A percentile compares a stretch with the other conserved stretches of the same genome.
Conservation (phyloP, 1,140 invertebrate species). For the Drosophila quadrilineata region DNA sequence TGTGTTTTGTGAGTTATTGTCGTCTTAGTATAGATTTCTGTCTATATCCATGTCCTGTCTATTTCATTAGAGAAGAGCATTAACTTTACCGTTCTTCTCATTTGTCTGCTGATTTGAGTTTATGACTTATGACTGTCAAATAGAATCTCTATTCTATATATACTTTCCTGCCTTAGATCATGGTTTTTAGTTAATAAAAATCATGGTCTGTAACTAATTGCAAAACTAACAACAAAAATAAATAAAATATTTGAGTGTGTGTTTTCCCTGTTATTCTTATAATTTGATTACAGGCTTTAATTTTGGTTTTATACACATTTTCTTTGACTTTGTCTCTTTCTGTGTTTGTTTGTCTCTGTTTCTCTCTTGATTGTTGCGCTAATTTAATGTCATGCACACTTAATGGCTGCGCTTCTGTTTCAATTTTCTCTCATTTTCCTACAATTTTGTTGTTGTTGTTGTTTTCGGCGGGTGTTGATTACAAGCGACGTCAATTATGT, state of each 20-base stretch:
- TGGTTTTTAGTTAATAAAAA: conserved; percentile 28
- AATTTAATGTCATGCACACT: conserved; percentile 67
- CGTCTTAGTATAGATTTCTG: no score
- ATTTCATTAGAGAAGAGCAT: conserved; percentile 9
- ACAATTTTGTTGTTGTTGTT: no score
- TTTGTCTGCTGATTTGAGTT: no score
- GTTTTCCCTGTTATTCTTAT: conserved; percentile 46
- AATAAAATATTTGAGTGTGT: conserved; percentile 18
- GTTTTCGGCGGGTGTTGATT: conserved; percentile 58
- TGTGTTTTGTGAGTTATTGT: conserved; percentile 39
- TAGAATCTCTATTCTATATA: neutral
- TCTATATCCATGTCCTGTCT: conserved; percentile 50
- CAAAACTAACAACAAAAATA: no score
- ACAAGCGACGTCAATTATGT: conserved; percentile 49
- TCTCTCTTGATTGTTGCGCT: conserved; percentile 59
- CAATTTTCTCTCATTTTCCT: no score
- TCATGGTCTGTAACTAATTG: conserved; percentile 70
- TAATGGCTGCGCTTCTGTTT: conserved; percentile 35
- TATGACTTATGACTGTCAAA: no score
- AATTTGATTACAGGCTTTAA: conserved; percentile 70
- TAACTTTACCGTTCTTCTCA: conserved; percentile 36
- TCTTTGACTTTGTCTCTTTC: neutral
- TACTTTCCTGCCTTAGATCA: neutral
- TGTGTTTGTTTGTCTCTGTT: conserved; percentile 3
- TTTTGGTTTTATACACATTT: conserved; percentile 14